Base-by-base conservation (phyloP, 2,113 vertebrate genomes). In the Pseudopodoces humilis region DNA sequence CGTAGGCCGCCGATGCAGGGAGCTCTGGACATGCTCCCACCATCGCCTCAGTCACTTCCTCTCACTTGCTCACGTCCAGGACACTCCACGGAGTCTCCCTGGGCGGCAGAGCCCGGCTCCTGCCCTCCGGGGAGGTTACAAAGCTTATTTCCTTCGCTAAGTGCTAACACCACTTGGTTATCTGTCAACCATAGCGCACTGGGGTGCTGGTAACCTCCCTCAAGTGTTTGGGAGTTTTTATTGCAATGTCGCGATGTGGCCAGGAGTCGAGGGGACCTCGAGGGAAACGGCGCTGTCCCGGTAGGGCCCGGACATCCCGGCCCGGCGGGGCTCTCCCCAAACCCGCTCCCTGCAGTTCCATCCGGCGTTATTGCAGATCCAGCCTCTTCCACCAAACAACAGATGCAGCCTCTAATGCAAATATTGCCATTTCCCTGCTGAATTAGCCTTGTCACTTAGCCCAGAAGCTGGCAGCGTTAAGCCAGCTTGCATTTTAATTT, bases 401-500 rank as follows among this genome's bases (percentile, higher is more conserved):
- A 97, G 96, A 96, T 95, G 97, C 96, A 97, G 96, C 93, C 90
- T 96, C 94, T 97, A 96, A 97, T 97, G 95, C 97, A 98, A 98
- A 98, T 98, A 97, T 97, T 97, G 97, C 95, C 90, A 96, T 97
- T 97, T 97, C 96, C 97, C 97, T 96, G 96, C 97, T 97, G 98
- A 98, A 97, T 98, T 97, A 97, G 95, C 96, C 96, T 98, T 98
- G 98, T 98, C 98, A 98, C 98, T 98, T 98, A 98, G 98, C 98
- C 97, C 97, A 97, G 98, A 95, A 98, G 96, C 98, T 98, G 98
- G 98, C 98, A 98, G 97, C 97, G 98, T 98, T 98, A 98, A 98
- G 98, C 98, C 97, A 98, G 98, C 98, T 99, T 99, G 99, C 99
- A 99, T 99, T 99, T 99, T 99, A 99, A 99, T 99, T 99, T 98